A percentile compares a stretch with the other conserved stretches of the same genome.
Conservation (phyloP, 2,888 invertebrate species). For the Drosophila greeni region DNA sequence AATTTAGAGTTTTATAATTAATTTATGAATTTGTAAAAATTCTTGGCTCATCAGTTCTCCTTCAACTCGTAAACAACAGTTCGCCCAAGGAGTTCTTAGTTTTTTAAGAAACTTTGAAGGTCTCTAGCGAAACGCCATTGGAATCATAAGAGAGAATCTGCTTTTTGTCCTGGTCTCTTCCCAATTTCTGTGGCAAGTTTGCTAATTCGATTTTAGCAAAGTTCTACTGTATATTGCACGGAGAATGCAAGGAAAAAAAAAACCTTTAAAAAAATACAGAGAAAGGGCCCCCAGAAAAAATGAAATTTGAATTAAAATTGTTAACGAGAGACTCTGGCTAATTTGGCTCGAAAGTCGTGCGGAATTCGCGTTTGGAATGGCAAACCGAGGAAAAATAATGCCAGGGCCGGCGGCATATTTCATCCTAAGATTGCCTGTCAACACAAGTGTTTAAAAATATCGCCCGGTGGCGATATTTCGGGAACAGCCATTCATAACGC, state of each 20-base stretch:
- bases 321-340: constrained; percentile 30
- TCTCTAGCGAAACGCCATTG: background rate
- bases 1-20: background rate
- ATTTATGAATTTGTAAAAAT: background rate
- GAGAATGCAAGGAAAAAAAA: background rate
- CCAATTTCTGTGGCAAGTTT: background rate
- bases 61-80: background rate
- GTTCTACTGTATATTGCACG: constrained; percentile 28
- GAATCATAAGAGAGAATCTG: background rate
- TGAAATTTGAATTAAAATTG: constrained; percentile 40
- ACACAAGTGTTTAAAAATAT: constrained; percentile 36
- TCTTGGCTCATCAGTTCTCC: background rate
- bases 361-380: constrained; percentile 19
- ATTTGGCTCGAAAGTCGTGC: constrained; percentile 24
- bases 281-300: constrained; percentile 3
- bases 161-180: background rate
- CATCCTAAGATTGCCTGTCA: constrained; percentile 39
- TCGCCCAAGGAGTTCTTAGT: background rate
- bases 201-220: constrained; percentile 11
- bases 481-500: constrained; percentile 38
- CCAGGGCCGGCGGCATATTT: constrained; percentile 27
- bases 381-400: constrained; percentile 4
- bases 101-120: constrained; percentile 1
- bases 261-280: background rate
- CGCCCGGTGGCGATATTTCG: constrained; percentile 23